Conservation (phyloP, 2,113 vertebrate genomes). For the Eubucco bourcierii region DNA sequence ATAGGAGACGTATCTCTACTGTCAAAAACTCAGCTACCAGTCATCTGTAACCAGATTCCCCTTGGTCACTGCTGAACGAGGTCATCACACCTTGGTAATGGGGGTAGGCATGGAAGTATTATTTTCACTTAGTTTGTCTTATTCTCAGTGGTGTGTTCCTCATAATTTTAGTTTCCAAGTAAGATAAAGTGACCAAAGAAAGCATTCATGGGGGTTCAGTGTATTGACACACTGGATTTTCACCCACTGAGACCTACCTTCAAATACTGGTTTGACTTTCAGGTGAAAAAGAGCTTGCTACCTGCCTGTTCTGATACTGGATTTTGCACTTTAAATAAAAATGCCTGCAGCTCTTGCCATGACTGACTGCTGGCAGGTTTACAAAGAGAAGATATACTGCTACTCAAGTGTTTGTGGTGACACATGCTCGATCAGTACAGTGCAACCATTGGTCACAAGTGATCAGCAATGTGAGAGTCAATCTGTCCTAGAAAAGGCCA, state of each 20-base stretch:
- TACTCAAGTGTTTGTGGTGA: neutral
- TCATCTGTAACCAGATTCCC: neutral
- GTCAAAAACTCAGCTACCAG: slow-evolving; percentile 15
- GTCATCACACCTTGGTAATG: neutral
- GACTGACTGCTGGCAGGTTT: neutral
- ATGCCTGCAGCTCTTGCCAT: neutral
- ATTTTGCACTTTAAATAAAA: neutral
- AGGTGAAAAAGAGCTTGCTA: neutral
- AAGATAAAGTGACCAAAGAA: neutral
- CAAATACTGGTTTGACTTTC: neutral
- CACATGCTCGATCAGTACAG: neutral
- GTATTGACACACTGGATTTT: neutral
- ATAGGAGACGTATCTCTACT: neutral
- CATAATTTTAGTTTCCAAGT: neutral
- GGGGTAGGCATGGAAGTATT: neutral
- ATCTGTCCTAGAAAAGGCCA: neutral
- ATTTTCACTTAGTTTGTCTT: neutral
- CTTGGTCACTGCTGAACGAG: neutral
- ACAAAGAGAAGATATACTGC: neutral
- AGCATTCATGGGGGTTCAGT: neutral
- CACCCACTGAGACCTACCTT: neutral
- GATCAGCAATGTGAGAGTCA: neutral
- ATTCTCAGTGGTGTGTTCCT: neutral
- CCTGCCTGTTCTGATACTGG: neutral
- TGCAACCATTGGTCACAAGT: neutral